Conservation (phyloP, 2,113 vertebrate genomes). For the Oreamnos americanus region DNA sequence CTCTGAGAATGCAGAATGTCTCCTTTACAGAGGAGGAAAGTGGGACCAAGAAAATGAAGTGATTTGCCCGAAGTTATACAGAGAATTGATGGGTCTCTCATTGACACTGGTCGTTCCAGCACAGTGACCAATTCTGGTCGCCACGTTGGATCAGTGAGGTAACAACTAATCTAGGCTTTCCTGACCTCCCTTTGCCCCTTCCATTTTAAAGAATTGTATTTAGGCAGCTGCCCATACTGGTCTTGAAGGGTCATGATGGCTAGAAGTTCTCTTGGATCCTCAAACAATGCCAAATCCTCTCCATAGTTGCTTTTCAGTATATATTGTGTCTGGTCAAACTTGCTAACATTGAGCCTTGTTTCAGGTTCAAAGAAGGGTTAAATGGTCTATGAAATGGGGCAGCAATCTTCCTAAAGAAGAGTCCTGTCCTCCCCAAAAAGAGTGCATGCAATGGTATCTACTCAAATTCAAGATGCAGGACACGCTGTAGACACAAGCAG, state of each 20-base stretch:
- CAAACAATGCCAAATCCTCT: not conserved
- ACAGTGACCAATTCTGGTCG: not conserved
- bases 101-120: not conserved
- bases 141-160: fast-evolving
- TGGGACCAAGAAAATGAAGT: not conserved
- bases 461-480: not conserved
- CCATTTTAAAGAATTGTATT: not conserved
- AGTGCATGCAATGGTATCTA: fast-evolving
- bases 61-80: not conserved
- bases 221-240: not conserved
- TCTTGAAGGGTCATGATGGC: not conserved
- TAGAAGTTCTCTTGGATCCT: not conserved
- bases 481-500: not conserved
- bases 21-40: not conserved
- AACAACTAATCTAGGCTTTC: not conserved
- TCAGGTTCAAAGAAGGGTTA: not conserved
- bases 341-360: not conserved
- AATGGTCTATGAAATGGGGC: not conserved
- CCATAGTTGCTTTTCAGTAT: not conserved
- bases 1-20: not conserved
- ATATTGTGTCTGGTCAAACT: not conserved
- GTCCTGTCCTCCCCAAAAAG: not conserved
- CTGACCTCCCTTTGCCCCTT: not conserved
- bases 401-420: not conserved
- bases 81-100: not conserved